Evolutionary conservation across 2,888 invertebrate species (phyloP), one percentile per base, ranked within the genome.

Genomic region (Dicyrtoma fusca): DNA sequence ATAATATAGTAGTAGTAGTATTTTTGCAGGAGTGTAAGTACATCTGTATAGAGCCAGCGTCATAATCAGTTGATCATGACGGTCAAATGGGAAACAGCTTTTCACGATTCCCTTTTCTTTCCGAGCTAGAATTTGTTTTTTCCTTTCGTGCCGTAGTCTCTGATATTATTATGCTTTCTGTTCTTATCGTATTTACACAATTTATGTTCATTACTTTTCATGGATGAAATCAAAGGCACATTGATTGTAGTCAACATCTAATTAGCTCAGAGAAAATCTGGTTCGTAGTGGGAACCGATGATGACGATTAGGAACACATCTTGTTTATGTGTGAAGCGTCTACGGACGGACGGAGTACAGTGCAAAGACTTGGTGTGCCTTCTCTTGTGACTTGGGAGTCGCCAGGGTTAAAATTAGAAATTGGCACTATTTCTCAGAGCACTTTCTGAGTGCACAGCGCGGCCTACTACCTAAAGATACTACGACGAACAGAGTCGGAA

Each of bases 351-450:
- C 59, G 13, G 25, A 61, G 4, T n/a, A 1, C 17, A 59, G 25
- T 61, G 13, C 34, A 34, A 34, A 34, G 34, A 34, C 34, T 34
- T 34, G 3, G 13, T 63, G 17, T 63, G 45, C 21, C 17, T 34
- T 34, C 61, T 4, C 25, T 42, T 6, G 19, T 61, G 42, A 14
- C 23, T 49, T 49, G 51, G 61, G 19, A 51, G 26, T 49, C 45
- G 62, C 55, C 19, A 45, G 66, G 66, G 72, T 74, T 77, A 77
- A 77, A 76, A 75, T 77, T 77, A 77, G 77, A 77, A 77, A 73
- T 77, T 77, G 77, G 77, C 77, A 77, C 74, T 57, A 62, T 69
- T 73, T 72, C 75, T 70, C 69, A 59, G 21, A 57, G 45, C 53
- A 49, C 49, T 49, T 49, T 49, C 34, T 34, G 53, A 4, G 21